Base-by-base conservation (phyloP, 2,113 vertebrate species). In the Rhadina sibilatrix region DNA sequence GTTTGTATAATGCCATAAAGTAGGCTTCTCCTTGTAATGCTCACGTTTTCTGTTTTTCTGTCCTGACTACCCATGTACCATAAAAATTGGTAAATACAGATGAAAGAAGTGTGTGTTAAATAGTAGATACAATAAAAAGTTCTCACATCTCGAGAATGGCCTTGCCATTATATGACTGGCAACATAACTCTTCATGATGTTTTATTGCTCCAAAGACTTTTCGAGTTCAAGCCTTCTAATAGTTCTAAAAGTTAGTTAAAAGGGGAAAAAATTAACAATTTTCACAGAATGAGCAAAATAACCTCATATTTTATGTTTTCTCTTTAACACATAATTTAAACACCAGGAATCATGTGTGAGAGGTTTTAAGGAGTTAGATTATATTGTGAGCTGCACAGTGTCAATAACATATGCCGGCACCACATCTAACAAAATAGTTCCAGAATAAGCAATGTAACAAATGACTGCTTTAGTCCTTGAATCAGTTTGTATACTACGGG, bases 401-500 rank as follows among this genome's bases (percentile, higher is more conserved):
- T 37, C 47, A 86, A 28, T 76, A 87, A 83, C 75, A 81, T 21
- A 31, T 18, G 19, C 70, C 82, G 53, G 49, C 56, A 94, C 50
- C 35, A 71, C 22, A 12, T 25, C 47, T 93, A 78, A 95, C 50
- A 87, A 94, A 91, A 92, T 6, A 84, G 44, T 87, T 94, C 25
- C 81, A 90, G 71, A 77, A 91, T 35, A 94, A 92, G 52, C 24
- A 87, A 87, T 28, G 16, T 79, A 82, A 89, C 2, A 93, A 83
- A 85, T 76, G 28, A 33, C 35, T 90, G 20, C 64, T 96, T 92
- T 69, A 83, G 37, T 21, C 83, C 70, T 70, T 87, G 63, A 30
- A 70, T 63, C 16, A 44, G 23, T 65, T 94, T 57, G 74, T 61
- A 59, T 54, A 59, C 25, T 44, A 10, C 46, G 33, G 56, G 40